A percentile compares a stretch with the other conserved stretches of the same genome.
Evolutionary conservation across 2,113 vertebrate genomes (phyloP).

Genomic region (Maccullochella peelii): DNA sequence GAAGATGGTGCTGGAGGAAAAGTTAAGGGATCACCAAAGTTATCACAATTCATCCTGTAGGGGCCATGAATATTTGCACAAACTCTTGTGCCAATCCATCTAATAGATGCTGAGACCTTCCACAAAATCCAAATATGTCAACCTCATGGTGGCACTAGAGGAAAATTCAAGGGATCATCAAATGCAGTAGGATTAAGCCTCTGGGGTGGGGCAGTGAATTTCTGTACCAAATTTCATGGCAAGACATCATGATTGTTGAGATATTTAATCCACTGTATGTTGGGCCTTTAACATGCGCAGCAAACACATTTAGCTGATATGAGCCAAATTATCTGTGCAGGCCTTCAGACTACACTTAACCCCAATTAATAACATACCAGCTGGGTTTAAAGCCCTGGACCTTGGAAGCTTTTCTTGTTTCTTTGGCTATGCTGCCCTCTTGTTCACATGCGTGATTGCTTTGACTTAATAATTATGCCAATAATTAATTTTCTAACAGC

Average conservation of each 20-base stretch:
- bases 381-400: neutral
- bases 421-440: neutral
- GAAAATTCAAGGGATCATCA: too few relatives aligned
- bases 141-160: too few relatives aligned
- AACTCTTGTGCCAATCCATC: too few relatives aligned
- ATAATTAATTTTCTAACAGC: conserved; percentile 48
- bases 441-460: conserved; percentile 26
- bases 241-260: too few relatives aligned
- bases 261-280: neutral
- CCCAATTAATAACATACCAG: conserved; percentile 33
- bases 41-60: too few relatives aligned
- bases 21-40: too few relatives aligned
- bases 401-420: conserved; percentile 7
- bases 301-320: conserved; percentile 5
- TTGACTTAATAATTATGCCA: conserved; percentile 35
- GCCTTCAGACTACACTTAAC: conserved; percentile 11
- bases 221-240: too few relatives aligned
- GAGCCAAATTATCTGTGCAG: conserved; percentile 11
- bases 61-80: too few relatives aligned
- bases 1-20: too few relatives aligned
- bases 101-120: too few relatives aligned
- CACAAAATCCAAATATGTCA: too few relatives aligned
- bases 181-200: neutral
- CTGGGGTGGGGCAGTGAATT: too few relatives aligned
- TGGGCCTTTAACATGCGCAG: neutral